phyloP scores from a whole-genome alignment of 2,113 vertebrate genomes.

The Bambusicola thoracicus region DNA sequence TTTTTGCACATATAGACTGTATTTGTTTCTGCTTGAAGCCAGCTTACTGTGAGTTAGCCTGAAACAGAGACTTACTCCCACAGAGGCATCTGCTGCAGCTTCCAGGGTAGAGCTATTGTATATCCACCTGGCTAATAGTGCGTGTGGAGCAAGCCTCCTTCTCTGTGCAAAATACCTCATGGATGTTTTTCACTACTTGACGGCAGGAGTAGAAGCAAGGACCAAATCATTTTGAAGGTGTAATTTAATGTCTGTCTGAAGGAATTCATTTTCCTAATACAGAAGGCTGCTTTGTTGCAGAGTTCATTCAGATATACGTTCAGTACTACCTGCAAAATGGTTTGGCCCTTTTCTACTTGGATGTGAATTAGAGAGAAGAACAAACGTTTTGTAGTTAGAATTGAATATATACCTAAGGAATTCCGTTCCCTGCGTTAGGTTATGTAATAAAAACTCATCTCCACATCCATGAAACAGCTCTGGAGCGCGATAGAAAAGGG shows the following conservation, averaged over 20 bases:
- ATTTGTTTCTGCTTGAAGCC: background rate
- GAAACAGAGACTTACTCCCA: background rate
- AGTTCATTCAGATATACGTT: background rate
- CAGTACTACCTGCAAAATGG: background rate
- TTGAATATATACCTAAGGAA: background rate
- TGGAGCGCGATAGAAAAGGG: background rate
- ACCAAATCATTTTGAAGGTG: background rate
- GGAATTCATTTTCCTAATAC: background rate
- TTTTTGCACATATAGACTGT: background rate
- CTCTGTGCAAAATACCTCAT: fast-evolving
- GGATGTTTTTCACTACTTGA: background rate
- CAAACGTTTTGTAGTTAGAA: background rate
- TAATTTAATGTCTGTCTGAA: background rate
- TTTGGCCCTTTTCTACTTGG: background rate
- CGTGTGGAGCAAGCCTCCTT: background rate
- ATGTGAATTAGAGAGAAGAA: background rate
- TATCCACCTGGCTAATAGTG: background rate
- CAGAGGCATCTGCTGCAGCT: background rate
- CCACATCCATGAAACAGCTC: fast-evolving
- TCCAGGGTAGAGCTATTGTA: background rate
- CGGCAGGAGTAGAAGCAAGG: background rate
- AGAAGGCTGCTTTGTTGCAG: background rate
- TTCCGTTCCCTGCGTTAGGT: background rate
- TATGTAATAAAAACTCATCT: background rate
- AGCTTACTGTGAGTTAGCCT: background rate